These are phyloP conservation scores for Merops nubicus DNA, from an alignment of 2,113 vertebrate species.

Conservation along the genomic window DNA sequence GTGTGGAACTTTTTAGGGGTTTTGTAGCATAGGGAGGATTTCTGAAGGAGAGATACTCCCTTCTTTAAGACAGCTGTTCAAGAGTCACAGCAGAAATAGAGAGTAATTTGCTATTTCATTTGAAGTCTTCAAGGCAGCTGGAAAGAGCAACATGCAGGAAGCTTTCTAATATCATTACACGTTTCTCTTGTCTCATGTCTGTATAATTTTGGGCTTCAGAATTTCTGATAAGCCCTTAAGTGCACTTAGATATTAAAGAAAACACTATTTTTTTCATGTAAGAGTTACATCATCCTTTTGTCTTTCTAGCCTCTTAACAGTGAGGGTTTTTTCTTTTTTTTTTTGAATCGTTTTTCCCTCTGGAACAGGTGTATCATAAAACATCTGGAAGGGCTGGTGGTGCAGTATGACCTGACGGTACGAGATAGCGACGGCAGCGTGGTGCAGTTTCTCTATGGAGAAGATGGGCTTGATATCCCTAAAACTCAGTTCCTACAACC, in stretches of 20 bases:
- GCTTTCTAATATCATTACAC: background rate
- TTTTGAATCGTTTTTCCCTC: too few relatives aligned
- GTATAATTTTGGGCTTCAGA: background rate
- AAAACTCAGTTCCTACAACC: constrained; percentile 93
- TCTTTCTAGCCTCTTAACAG: background rate
- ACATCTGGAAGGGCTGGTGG: constrained; percentile 94
- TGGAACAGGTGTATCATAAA: constrained; percentile 87
- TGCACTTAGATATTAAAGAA: background rate
- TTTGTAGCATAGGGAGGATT: background rate
- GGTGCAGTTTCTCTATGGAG: constrained; percentile 96
- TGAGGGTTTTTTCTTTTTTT: background rate
- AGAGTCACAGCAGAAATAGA: background rate
- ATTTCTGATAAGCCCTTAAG: background rate
- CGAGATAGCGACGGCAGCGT: constrained; percentile 95
- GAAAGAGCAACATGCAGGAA: background rate
- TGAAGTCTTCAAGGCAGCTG: background rate
- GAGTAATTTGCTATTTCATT: background rate
- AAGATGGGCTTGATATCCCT: constrained; percentile 94
- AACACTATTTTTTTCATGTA: background rate
- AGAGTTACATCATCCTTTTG: background rate
- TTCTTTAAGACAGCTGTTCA: background rate
- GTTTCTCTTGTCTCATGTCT: background rate
- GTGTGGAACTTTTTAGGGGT: background rate
- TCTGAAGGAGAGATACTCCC: background rate
- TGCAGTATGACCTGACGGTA: constrained; percentile 95